Evolutionary conservation across 2,113 vertebrate species (phyloP), one percentile per base, ranked within the genome.

Genomic region (Cynoglossus semilaevis): DNA sequence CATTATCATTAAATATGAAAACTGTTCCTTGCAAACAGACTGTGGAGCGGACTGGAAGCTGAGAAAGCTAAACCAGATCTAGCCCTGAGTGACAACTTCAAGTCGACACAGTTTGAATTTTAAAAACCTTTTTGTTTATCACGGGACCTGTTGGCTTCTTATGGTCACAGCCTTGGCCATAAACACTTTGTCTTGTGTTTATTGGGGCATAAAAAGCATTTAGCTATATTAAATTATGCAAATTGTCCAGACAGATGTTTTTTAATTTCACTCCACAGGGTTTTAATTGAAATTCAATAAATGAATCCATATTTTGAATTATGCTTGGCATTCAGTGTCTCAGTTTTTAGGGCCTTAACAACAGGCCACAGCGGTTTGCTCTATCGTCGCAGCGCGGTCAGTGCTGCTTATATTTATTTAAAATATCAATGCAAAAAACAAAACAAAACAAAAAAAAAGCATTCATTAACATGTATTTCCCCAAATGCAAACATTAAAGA

Each of bases 201-300:
- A 75, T 13, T 80, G 76, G 73, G 63, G 76, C 72, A 57, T 72
- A 51, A 56, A 84, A 76, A 65, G 65, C 55, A 60, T 84, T 77
- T 72, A 58, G 83, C 63, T 70, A 82, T 88, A 82, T 87, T 86
- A 76, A 74, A 74, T 77, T 84, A 85, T 84, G 81, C 63, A 85
- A 84, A 89, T 85, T 77, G 53, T 67, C 60, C 66, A 67, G 59
- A 77, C 54, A 57, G 70, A 82, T 85, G 74, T 83, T 81, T 83
- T 29, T 82, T 81, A 79, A 88, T 85, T 83, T 80, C 70, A 82
- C 76, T 79, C 71, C 70, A 79, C 53, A 78, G 74, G 76, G 64
- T 80, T 74, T 77, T 75, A 71, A 88, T 86, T 81, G 65, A 81
- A 87, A 79, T 79, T 64, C 67, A 80, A 74, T 72, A 68, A 74